These are phyloP conservation scores for Lagenorhynchus albirostris DNA, from an alignment of 2,113 vertebrate genomes.

Conservation along the genomic window DNA sequence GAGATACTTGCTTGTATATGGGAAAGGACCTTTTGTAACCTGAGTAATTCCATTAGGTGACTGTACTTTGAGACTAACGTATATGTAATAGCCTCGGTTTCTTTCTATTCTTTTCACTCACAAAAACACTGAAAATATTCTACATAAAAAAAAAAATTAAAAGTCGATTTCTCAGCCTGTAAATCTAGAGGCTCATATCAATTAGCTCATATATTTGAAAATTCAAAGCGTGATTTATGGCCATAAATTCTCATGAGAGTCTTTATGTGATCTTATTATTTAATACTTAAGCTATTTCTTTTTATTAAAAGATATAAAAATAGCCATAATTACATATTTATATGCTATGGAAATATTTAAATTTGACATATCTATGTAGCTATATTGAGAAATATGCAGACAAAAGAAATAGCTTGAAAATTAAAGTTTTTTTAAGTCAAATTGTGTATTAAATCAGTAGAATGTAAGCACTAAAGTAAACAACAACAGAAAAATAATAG, in stretches of 20 bases:
- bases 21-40: background rate
- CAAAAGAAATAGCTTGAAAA: background rate
- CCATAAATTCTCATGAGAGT: background rate
- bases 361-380: background rate
- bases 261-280: background rate
- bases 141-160: background rate
- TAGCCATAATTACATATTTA: background rate
- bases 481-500: background rate
- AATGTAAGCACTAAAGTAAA: background rate
- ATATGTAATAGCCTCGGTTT: background rate
- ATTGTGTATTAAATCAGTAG: background rate
- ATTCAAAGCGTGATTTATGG: background rate
- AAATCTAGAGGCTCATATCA: background rate
- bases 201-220: background rate
- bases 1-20: background rate
- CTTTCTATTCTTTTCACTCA: background rate
- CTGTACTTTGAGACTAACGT: background rate
- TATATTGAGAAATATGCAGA: background rate
- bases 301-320: background rate
- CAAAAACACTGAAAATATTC: background rate
- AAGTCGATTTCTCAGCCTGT: background rate
- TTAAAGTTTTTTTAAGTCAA: background rate
- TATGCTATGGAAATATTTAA: background rate
- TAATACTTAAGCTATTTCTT: background rate
- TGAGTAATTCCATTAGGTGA: background rate